Percentiles rank a stretch among this genome's conserved stretches.
Evolutionary conservation across 2,797 vertebrate species (phyloP).

Genomic region (Rhincodon typus): DNA sequence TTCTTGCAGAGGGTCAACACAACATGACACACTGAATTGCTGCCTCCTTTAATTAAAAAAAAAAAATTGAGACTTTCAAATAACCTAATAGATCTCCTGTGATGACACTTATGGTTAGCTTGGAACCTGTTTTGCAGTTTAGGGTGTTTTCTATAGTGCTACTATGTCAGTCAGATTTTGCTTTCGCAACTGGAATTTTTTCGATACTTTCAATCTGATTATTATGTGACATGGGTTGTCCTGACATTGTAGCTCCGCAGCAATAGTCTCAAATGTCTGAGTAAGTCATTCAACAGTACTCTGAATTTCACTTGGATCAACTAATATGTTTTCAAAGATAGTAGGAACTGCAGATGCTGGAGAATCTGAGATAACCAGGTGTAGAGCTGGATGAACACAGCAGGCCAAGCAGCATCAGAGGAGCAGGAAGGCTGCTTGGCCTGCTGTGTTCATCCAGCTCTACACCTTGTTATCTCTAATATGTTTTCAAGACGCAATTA

Average conservation of each 20-base stretch:
- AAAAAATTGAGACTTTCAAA: no score
- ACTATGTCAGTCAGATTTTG: background rate
- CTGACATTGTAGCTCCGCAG: background rate
- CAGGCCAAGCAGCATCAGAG: no score
- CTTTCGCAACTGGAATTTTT: background rate
- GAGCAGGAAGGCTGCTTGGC: no score
- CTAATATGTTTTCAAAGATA: background rate
- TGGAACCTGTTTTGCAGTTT: background rate
- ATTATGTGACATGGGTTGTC: background rate
- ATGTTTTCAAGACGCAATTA: background rate
- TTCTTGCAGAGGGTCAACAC: background rate
- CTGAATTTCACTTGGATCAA: background rate
- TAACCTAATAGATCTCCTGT: background rate
- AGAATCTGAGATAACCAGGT: no score
- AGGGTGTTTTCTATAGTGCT: background rate
- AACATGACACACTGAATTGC: no score
- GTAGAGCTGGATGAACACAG: no score
- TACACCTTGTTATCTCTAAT: no score
- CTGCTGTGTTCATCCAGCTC: no score
- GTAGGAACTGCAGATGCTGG: no score
- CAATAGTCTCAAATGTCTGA: background rate
- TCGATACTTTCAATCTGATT: background rate
- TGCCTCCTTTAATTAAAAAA: no score
- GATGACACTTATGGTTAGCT: background rate
- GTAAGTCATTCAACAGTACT: background rate